These are phyloP conservation scores for Acrocyrtus sp. DNA, from an alignment of 2,888 invertebrate genomes.

Conservation along the genomic window DNA sequence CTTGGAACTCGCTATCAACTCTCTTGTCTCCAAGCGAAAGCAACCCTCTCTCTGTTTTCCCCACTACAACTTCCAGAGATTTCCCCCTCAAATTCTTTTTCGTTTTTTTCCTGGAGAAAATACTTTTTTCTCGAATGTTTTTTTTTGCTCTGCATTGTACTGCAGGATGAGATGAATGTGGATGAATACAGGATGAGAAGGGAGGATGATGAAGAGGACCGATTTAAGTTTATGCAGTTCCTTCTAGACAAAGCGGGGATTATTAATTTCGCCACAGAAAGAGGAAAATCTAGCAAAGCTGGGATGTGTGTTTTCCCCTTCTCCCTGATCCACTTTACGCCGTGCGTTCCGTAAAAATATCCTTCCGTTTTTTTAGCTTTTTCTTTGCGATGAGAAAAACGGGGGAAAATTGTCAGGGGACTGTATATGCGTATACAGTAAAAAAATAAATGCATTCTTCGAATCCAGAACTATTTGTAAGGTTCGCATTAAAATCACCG, in stretches of 20 bases:
- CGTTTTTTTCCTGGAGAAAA: constrained; percentile 3
- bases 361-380: neutral
- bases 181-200: no score
- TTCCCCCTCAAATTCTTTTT: constrained; percentile 1
- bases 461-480: no score
- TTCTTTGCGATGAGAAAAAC: neutral
- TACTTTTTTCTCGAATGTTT: constrained; percentile 13
- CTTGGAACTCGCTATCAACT: neutral
- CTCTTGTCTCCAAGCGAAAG: neutral
- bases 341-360: neutral
- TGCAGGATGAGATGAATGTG: neutral
- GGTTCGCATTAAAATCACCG: no score
- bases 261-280: constrained; percentile 14
- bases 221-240: neutral
- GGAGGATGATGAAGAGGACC: neutral
- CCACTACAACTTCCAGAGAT: neutral
- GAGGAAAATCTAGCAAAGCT: no score
- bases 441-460: no score
- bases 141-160: neutral
- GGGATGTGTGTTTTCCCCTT: neutral
- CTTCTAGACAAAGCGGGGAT: neutral
- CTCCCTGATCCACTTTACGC: neutral
- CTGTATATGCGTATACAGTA: neutral
- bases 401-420: neutral
- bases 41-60: constrained; percentile 7